Base-by-base conservation (phyloP, 2,113 vertebrate species). In the Crotophaga sulcirostris region DNA sequence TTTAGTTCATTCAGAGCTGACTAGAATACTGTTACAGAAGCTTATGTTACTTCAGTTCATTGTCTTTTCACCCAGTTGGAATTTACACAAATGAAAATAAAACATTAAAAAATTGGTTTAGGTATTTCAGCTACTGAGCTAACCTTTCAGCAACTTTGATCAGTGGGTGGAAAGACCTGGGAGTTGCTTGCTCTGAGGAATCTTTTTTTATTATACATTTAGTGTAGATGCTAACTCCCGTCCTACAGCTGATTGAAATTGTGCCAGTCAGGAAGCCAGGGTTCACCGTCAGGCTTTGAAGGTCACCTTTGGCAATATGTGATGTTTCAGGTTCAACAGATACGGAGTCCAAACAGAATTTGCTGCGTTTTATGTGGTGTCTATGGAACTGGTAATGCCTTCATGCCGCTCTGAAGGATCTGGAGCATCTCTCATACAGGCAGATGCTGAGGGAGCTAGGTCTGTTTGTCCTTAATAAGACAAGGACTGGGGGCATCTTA, bases 1-100 rank as follows among this genome's bases (percentile, higher is more conserved):
- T 69, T 51, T 24, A 29, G 36, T 38, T 91, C 16, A 13, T 72
- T 68, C 69, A 51, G 69, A 33, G 40, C 47, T 49, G 47, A 49
- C 23, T 49, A 23, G 47, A 49, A 49, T 24, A 10, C 29, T 17
- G 0, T 64, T 28, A 10, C 17, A 55, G 38, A 17, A 0, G 0
- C 60, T 63, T 19, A 1, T 5, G 7, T 34, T 77, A 25, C 6
- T 49, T 33, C n/a, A 31, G 28, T 73, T 38, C 8, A 7, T 3
- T 79, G 80, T 69, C 59, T 64, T 44, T 76, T 73, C 40, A 33
- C 42, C 8, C 7, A 52, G 45, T 3, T 66, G 21, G 12, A 77
- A 47, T 34, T 52, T 5, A 47, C 26, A 66, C 0, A 3, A 84
- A 5, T 47, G 13, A 66, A 86, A 86, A 56, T 63, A 54, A 20